Base-by-base conservation (phyloP, 2,888 invertebrate species). In the Cylloceria caligata region DNA sequence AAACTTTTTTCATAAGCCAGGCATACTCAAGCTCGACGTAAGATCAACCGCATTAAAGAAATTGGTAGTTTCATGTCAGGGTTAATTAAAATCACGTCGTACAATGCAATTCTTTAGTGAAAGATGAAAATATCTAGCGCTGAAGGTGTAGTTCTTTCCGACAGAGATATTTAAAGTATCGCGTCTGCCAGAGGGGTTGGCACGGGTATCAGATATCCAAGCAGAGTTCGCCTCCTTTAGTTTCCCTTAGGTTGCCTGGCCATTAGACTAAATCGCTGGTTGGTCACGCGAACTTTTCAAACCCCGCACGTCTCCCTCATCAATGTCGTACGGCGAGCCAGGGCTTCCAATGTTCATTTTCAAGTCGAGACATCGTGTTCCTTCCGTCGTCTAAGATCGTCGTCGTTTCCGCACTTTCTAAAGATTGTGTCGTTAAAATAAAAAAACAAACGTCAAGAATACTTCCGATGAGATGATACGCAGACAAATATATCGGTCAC, bases 231-330 rank as follows among this genome's bases (percentile, higher is more conserved):
- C 60, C 42, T 69, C 64, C 64, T 74, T 64, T 34, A 42, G 55
- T 68, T 34, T 60, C 55, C 75, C 27, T 62, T 47, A 55, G 68
- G 73, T 74, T 73, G 73, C 73, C 21, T 27, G 36, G 57, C 81
- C 45, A 77, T 81, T 77, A 81, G 73, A 52, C 77, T 81, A 67
- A 77, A 77, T 81, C 73, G 81, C 64, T 65, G 68, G 60, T 73
- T 73, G 52, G 68, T 81, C 81, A 81, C 81, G 81, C 81, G 73
- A 81, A 57, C 81, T 69, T 81, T 73, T 74, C 68, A 47, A 77
- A 68, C 73, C 77, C 64, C 64, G 62, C 36, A 34, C 68, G 52
- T 47, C 45, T 27, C 62, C 57, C 21, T 39, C 47, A 16, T 71
- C 42, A 16, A 27, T 42, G 68, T 11, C 21, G 68, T 39, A 24